Conservation (phyloP, 2,797 vertebrate species). For the Pantherophis alleghaniensis region DNA sequence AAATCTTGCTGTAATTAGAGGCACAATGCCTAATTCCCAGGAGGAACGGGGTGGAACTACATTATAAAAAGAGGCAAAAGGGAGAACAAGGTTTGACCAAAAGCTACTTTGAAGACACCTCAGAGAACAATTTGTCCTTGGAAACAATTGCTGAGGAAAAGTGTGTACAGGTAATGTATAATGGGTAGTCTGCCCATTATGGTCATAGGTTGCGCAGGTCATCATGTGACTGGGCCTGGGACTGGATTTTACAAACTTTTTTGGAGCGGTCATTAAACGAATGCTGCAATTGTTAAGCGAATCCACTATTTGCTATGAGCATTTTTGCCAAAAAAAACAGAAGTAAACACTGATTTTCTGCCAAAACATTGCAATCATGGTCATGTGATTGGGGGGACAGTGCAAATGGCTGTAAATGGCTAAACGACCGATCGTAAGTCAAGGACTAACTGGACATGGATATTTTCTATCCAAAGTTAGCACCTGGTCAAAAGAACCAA, state of each 20-base stretch:
- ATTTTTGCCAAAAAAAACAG: not conserved
- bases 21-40: not conserved
- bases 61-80: not conserved
- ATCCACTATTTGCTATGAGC: not conserved
- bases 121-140: not conserved
- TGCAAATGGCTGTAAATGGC: not conserved
- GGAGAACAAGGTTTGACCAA: not conserved
- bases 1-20: not conserved
- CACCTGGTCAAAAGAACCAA: not conserved
- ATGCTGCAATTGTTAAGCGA: not conserved
- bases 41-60: not conserved
- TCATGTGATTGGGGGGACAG: not conserved
- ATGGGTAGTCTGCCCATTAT: not conserved
- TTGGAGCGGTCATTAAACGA: not conserved
- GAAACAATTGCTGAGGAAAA: not conserved
- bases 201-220: not conserved
- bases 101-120: not conserved
- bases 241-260: not conserved
- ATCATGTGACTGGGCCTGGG: not conserved
- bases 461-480: not conserved
- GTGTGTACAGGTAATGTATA: not conserved
- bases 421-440: too few relatives aligned
- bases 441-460: not conserved
- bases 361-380: not conserved
- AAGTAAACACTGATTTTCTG: not conserved